Conservation (phyloP, 2,888 invertebrate genomes). For the Phaonia tiefii region DNA sequence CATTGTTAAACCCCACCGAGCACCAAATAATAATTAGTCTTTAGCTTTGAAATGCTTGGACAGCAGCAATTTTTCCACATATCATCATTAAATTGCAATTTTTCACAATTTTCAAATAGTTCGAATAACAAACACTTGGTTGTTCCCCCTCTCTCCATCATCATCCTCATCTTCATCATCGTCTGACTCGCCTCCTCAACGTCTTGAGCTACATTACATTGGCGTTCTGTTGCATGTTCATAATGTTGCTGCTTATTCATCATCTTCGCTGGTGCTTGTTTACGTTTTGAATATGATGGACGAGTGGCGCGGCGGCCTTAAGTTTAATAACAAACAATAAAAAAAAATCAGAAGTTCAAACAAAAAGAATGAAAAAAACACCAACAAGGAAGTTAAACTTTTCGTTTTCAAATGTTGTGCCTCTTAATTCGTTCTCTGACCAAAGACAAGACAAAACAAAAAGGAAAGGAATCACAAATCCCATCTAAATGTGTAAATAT, state of each 20-base stretch:
- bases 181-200: not conserved
- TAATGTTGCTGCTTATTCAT: not conserved
- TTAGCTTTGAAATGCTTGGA: constrained; percentile 64
- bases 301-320: constrained; percentile 48
- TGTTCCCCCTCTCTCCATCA: constrained; percentile 20
- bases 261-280: constrained; percentile 16
- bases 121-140: constrained; percentile 60
- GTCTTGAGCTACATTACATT: constrained; percentile 12
- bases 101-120: constrained; percentile 73
- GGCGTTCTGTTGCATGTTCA: constrained; percentile 2
- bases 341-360: too few species aligned
- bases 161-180: not conserved
- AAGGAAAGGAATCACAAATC: not conserved
- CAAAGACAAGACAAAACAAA: not conserved
- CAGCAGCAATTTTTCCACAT: constrained; percentile 67
- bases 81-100: constrained; percentile 76
- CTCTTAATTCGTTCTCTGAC: too few species aligned
- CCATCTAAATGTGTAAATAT: constrained; percentile 35
- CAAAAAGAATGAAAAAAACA: constrained; percentile 45
- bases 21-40: constrained; percentile 62
- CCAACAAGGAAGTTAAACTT: constrained; percentile 58
- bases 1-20: not conserved
- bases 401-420: not conserved
- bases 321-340: constrained; percentile 24
- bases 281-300: constrained; percentile 64